A percentile compares a stretch with the other conserved stretches of the same genome.
These are phyloP conservation scores for Sinohyriopsis cumingii DNA, from an alignment of 2,888 invertebrate genomes.

Conservation along the genomic window DNA sequence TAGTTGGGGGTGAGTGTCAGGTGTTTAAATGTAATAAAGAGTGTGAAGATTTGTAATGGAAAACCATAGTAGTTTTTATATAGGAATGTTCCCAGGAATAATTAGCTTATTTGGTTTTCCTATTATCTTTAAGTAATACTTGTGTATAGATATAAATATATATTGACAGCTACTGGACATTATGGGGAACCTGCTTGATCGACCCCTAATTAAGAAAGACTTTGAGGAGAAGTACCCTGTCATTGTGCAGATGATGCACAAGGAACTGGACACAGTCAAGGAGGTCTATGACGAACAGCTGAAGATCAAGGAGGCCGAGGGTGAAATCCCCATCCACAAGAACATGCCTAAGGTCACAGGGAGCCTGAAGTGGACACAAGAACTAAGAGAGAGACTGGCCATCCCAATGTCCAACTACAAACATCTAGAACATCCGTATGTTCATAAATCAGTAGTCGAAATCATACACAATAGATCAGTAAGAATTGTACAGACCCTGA, in stretches of 20 bases:
- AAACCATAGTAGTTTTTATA: no score
- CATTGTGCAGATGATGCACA: constrained; percentile 81
- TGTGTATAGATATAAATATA: no score
- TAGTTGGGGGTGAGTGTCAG: no score
- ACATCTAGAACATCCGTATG: constrained; percentile 84
- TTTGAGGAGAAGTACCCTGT: constrained; percentile 89
- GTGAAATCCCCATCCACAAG: constrained; percentile 78
- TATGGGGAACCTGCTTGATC: constrained; percentile 88
- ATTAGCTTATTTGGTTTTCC: no score
- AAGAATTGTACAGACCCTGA: no score
- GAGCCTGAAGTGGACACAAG: constrained; percentile 86
- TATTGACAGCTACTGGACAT: constrained; percentile 85
- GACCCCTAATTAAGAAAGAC: constrained; percentile 89
- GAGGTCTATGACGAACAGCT: constrained; percentile 70
- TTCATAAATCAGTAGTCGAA: constrained; percentile 6
- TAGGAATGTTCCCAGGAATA: no score
- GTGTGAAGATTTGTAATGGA: no score
- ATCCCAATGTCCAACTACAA: constrained; percentile 81
- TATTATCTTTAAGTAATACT: no score
- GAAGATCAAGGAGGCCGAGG: constrained; percentile 41
- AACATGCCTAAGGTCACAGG: constrained; percentile 90
- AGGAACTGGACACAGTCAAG: constrained; percentile 70
- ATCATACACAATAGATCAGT: no score
- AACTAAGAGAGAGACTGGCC: constrained; percentile 76
- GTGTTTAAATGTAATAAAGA: no score